Conservation (phyloP, 2,113 vertebrate species). For the Nanorana parkeri region DNA sequence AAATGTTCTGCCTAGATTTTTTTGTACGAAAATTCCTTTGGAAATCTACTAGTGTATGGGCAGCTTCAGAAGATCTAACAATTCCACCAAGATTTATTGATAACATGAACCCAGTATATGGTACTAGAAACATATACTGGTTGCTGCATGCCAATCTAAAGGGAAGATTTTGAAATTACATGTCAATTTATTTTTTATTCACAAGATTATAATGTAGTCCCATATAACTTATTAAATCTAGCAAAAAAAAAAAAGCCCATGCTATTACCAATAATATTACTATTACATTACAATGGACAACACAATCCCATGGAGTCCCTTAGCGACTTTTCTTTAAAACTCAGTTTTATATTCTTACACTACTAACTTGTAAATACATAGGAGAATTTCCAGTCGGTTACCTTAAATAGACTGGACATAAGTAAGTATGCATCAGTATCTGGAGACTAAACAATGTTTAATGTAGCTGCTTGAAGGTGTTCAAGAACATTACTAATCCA, state of each 20-base stretch:
- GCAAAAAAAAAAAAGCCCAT: background rate
- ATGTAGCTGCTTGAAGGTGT: constrained; percentile 41
- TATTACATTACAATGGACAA: background rate
- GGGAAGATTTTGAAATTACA: no score
- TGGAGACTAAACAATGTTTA: constrained; percentile 31
- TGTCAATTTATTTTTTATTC: no score
- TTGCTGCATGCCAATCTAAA: no score
- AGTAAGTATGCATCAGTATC: constrained; percentile 29
- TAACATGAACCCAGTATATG: no score
- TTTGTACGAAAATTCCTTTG: no score
- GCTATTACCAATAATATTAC: no score
- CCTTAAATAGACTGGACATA: constrained; percentile 28
- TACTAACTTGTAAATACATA: background rate
- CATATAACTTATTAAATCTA: background rate
- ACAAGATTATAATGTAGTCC: background rate
- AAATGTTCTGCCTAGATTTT: no score
- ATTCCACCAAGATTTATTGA: no score
- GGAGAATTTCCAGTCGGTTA: background rate
- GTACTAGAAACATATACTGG: no score
- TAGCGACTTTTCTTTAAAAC: background rate
- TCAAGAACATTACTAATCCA: constrained; percentile 42
- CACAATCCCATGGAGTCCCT: background rate
- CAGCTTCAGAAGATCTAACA: no score
- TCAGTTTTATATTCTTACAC: background rate
- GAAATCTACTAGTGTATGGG: no score